A percentile compares a stretch with the other conserved stretches of the same genome.
Evolutionary conservation across 2,888 invertebrate genomes (phyloP).

Genomic region (Thymelicus lineola): DNA sequence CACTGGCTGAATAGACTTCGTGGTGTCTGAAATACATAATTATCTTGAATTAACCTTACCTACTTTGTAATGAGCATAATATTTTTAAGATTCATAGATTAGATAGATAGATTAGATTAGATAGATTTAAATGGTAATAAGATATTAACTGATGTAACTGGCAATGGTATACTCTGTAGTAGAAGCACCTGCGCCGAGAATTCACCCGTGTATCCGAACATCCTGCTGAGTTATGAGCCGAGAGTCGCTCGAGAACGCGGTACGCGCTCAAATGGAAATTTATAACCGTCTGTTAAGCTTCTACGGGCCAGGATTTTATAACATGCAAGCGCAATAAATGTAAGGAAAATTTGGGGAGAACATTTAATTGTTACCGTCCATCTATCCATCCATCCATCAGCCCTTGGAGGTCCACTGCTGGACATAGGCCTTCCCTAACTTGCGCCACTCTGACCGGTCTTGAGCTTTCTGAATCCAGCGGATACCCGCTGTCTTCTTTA

Average conservation of each 20-base stretch:
- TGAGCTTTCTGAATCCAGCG: no score
- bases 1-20: background rate
- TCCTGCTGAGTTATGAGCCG: conserved; percentile 67
- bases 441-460: no score
- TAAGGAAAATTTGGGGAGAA: conserved; percentile 7
- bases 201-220: conserved; percentile 61
- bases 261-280: conserved; percentile 69
- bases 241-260: conserved; percentile 55
- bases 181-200: conserved; percentile 66
- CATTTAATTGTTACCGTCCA: background rate
- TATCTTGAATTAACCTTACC: no score
- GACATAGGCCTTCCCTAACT: no score
- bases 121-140: background rate
- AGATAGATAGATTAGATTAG: conserved; percentile 11
- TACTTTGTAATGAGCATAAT: no score
- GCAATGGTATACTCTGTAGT: conserved; percentile 5
- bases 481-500: no score
- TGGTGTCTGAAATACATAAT: background rate
- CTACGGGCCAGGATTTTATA: conserved; percentile 32
- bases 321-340: conserved; percentile 30
- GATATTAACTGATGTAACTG: conserved; percentile 12
- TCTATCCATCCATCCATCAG: no score
- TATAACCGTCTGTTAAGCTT: conserved; percentile 48
- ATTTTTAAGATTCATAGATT: no score
- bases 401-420: no score